phyloP scores from a whole-genome alignment of 2,888 invertebrate species.

The Neuroscelio doddi region DNA sequence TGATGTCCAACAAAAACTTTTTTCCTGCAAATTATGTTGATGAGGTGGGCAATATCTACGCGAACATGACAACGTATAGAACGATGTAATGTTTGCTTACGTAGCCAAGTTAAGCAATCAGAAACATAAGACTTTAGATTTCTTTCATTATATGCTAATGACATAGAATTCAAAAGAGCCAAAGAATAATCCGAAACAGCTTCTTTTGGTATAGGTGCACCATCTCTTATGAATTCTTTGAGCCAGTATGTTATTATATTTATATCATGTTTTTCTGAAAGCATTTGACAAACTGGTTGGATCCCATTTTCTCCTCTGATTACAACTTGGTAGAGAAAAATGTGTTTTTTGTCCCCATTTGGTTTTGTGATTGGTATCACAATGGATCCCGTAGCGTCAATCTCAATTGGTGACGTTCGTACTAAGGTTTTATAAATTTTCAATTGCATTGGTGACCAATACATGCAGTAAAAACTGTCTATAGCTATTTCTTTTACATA shows the following conservation, averaged over 20 bases:
- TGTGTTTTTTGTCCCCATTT: conserved; percentile 24
- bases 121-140: conserved; percentile 27
- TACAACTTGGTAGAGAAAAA: conserved; percentile 52
- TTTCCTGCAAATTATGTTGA: conserved; percentile 44
- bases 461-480: conserved; percentile 32
- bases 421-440: conserved; percentile 37
- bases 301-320: conserved; percentile 41
- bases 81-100: neutral
- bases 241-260: conserved; percentile 47
- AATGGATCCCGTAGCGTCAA: conserved; percentile 38
- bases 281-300: conserved; percentile 51
- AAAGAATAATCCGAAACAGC: conserved; percentile 46
- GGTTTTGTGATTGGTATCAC: conserved; percentile 21
- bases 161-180: too few species aligned
- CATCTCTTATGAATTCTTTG: conserved; percentile 42
- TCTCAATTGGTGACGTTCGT: too few species aligned
- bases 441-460: conserved; percentile 30
- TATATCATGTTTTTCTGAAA: too few species aligned
- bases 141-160: conserved; percentile 46
- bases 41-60: conserved; percentile 53
- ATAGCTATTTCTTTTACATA: conserved; percentile 25
- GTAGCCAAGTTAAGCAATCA: conserved; percentile 29
- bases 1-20: conserved; percentile 30
- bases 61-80: conserved; percentile 32
- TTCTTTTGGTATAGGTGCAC: conserved; percentile 38